Evolutionary conservation across 2,113 vertebrate species (phyloP).

Genomic region (Okapia johnstoni): DNA sequence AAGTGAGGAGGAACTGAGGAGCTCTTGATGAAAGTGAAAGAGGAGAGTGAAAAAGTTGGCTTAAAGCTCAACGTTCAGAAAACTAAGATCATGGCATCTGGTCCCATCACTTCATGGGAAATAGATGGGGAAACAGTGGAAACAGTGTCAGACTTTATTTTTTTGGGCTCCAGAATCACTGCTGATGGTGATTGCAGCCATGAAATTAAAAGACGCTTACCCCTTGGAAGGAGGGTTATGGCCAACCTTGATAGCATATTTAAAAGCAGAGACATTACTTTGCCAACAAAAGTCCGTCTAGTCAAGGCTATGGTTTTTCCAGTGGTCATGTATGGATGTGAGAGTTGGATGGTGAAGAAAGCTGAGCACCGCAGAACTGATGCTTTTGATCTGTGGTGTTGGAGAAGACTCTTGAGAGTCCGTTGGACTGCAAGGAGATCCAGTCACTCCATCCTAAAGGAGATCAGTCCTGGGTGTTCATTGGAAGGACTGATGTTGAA

Average conservation of each 20-base stretch:
- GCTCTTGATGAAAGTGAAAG: not conserved
- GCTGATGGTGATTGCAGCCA: not conserved
- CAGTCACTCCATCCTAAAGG: not conserved
- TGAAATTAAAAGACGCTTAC: not conserved
- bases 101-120: not conserved
- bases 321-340: not conserved
- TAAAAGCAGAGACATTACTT: not conserved
- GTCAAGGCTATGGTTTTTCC: not conserved
- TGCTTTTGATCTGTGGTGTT: not conserved
- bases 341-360: not conserved
- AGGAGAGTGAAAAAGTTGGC: not conserved
- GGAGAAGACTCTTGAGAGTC: not conserved
- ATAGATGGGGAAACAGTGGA: not conserved
- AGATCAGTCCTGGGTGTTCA: not conserved
- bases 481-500: not conserved
- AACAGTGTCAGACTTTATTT: not conserved
- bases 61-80: not conserved
- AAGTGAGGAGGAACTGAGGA: not conserved
- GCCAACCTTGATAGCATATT: not conserved
- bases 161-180: not conserved
- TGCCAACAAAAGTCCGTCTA: not conserved
- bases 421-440: not conserved
- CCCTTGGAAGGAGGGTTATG: not conserved
- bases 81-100: not conserved
- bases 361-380: not conserved